Conservation (phyloP, 2,797 vertebrate species). For the Protonibea diacanthus region DNA sequence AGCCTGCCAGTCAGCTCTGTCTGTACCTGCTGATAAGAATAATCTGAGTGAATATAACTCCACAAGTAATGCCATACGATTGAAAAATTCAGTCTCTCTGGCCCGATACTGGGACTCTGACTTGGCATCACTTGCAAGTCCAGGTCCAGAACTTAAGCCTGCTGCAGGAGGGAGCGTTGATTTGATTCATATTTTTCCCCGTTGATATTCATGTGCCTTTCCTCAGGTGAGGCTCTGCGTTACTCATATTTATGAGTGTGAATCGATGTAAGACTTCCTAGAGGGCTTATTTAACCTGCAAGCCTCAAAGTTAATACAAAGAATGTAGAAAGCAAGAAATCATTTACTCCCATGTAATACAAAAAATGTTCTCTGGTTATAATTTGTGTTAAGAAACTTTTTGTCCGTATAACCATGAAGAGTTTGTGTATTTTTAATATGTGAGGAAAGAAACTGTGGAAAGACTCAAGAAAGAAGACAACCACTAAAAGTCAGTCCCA, state of each 20-base stretch:
- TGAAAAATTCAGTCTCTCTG: constrained; percentile 28
- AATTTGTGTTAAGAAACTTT: no score
- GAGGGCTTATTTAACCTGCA: background rate
- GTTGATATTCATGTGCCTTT: background rate
- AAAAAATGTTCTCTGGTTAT: no score
- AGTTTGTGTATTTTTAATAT: no score
- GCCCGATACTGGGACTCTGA: constrained; percentile 17
- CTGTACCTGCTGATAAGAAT: constrained; percentile 52
- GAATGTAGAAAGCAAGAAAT: no score
- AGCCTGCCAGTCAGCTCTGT: constrained; percentile 42
- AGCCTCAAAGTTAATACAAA: background rate
- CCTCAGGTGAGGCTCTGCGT: background rate
- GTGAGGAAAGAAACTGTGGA: no score
- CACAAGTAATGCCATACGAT: constrained; percentile 24
- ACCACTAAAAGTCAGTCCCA: no score
- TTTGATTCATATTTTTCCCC: background rate
- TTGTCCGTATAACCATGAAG: no score
- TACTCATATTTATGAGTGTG: background rate
- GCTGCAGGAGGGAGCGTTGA: background rate
- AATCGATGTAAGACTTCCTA: background rate
- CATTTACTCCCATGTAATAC: no score
- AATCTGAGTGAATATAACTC: constrained; percentile 47
- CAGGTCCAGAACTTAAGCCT: constrained; percentile 11
- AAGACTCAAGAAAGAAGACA: no score
- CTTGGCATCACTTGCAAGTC: constrained; percentile 33